phyloP scores from a whole-genome alignment of 2,113 vertebrate genomes.

The Myrmecophaga tridactyla region DNA sequence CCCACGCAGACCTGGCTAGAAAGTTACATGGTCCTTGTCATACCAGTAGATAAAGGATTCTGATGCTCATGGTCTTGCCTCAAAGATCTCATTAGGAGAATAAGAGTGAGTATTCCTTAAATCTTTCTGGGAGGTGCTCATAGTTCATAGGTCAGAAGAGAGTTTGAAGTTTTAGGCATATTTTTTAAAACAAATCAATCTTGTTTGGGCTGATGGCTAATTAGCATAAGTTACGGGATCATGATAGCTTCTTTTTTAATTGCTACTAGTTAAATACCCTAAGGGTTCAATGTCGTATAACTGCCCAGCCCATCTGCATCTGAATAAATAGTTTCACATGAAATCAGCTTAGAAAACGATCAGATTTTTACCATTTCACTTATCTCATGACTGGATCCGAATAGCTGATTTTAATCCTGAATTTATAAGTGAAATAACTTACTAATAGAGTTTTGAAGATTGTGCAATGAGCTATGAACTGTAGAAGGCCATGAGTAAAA shows the following conservation, averaged over 20 bases:
- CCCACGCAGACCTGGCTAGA: fast-evolving
- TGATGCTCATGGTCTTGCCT: background rate
- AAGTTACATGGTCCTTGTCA: background rate
- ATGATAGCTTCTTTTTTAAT: background rate
- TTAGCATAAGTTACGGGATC: background rate
- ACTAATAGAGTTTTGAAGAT: background rate
- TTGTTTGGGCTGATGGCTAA: background rate
- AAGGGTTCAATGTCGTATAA: background rate
- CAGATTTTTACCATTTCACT: background rate
- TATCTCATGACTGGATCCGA: background rate
- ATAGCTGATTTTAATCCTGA: background rate
- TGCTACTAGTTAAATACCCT: background rate
- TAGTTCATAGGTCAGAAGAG: background rate
- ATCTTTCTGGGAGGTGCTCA: background rate
- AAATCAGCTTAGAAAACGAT: background rate
- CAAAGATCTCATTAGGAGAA: background rate
- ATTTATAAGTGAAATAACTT: background rate
- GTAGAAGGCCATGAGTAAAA: background rate
- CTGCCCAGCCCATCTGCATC: background rate
- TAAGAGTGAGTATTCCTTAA: background rate
- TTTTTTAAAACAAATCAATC: background rate
- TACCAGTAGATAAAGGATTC: background rate
- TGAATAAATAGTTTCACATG: background rate
- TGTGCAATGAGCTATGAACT: background rate
- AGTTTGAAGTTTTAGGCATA: background rate